phyloP scores from a whole-genome alignment of 2,888 invertebrate species.

The Frankliniella fusca region DNA sequence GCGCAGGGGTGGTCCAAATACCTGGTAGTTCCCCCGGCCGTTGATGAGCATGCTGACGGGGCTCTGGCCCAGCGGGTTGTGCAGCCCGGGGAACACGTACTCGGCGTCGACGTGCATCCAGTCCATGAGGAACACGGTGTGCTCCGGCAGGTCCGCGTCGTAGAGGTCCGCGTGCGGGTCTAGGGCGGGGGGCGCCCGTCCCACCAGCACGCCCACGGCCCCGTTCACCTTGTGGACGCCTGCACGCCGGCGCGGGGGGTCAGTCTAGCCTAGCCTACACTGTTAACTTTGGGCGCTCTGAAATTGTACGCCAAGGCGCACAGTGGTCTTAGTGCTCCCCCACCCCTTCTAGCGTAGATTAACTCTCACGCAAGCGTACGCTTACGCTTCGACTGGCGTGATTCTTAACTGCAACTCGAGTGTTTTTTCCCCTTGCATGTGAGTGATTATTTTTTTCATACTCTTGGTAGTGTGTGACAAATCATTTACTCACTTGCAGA shows the following conservation, averaged over 20 bases:
- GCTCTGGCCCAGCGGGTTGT: conserved; percentile 38
- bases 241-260: conserved; percentile 35
- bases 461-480: too few species aligned
- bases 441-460: too few species aligned
- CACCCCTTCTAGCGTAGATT: too few species aligned
- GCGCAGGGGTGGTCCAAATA: neutral
- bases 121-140: conserved; percentile 47
- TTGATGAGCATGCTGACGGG: conserved; percentile 43
- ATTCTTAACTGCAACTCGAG: too few species aligned
- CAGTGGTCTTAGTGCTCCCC: too few species aligned
- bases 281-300: neutral
- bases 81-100: conserved; percentile 30
- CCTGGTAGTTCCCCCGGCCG: conserved; percentile 41
- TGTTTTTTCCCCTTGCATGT: too few species aligned
- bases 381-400: too few species aligned
- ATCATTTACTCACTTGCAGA: too few species aligned
- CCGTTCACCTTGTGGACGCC: conserved; percentile 38
- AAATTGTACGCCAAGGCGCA: neutral
- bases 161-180: conserved; percentile 42
- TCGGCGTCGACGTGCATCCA: conserved; percentile 42
- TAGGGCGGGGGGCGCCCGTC: conserved; percentile 38
- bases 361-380: too few species aligned
- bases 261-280: too few species aligned
- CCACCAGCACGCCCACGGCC: conserved; percentile 37
- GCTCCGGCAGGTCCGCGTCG: conserved; percentile 48